phyloP scores from a whole-genome alignment of 2,797 vertebrate genomes.

The Cossypha caffra region DNA sequence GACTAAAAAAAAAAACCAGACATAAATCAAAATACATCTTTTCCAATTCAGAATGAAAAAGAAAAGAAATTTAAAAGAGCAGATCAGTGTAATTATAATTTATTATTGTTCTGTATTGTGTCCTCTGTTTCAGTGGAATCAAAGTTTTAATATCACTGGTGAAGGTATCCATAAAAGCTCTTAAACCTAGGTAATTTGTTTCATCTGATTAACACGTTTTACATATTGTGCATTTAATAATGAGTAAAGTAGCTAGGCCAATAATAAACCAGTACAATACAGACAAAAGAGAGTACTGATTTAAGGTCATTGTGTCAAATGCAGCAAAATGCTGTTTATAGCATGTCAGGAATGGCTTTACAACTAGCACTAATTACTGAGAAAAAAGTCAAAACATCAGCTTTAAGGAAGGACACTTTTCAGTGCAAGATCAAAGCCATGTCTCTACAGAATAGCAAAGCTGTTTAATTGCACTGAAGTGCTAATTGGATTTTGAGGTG shows the following conservation, averaged over 20 bases:
- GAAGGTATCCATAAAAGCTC: conserved; percentile 44
- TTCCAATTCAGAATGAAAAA: conserved; percentile 24
- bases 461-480: conserved; percentile 84
- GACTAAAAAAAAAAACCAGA: background rate
- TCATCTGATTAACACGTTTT: conserved; percentile 60
- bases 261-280: conserved; percentile 76
- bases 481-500: conserved; percentile 85
- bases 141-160: conserved; percentile 45
- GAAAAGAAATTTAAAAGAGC: background rate
- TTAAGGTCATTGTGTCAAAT: conserved; percentile 80
- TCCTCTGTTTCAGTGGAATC: conserved; percentile 50
- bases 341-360: conserved; percentile 78
- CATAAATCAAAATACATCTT: conserved; percentile 25
- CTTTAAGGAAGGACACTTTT: conserved; percentile 82
- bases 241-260: conserved; percentile 68
- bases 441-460: conserved; percentile 80
- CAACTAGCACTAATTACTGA: conserved; percentile 82
- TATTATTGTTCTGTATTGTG: conserved; percentile 52
- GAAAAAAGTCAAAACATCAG: conserved; percentile 79
- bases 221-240: conserved; percentile 69
- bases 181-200: conserved; percentile 67
- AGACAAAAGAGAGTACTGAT: conserved; percentile 77
- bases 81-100: background rate
- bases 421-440: conserved; percentile 81
- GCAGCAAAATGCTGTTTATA: conserved; percentile 77